Percentiles rank a stretch among this genome's conserved stretches.
These are phyloP conservation scores for Aplysina aerophoba DNA, from an alignment of 37 sponge, comb jelly and placozoan species.

Conservation along the genomic window DNA sequence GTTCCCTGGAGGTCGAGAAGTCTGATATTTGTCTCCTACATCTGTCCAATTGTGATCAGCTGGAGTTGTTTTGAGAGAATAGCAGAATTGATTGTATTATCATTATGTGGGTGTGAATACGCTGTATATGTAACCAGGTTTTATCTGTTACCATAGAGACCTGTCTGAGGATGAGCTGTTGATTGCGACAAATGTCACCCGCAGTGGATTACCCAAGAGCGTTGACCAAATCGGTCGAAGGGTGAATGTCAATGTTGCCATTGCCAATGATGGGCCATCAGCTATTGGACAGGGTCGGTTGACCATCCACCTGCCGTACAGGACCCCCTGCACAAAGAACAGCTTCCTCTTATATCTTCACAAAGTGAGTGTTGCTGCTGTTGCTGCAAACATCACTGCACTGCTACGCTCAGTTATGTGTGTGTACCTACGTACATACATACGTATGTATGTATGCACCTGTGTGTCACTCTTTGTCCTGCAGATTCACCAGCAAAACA, in stretches of 20 bases:
- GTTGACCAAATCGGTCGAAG: background rate
- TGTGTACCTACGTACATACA: background rate
- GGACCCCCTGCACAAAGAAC: slow-evolving; percentile 26
- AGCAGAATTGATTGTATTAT: no score
- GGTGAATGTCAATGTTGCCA: background rate
- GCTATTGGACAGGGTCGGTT: background rate
- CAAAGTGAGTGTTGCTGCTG: background rate
- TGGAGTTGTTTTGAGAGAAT: no score
- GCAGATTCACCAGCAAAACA: no score
- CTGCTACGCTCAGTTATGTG: background rate
- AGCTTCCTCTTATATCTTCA: background rate
- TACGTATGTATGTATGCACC: background rate
- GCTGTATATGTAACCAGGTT: no score
- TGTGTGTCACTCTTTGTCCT: no score
- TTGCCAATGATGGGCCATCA: slow-evolving; percentile 23
- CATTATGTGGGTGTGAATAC: no score
- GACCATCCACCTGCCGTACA: background rate
- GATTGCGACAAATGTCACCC: background rate
- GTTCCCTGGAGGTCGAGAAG: no score
- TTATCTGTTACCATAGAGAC: no score
- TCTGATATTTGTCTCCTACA: no score
- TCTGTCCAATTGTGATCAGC: no score
- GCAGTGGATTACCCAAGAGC: background rate
- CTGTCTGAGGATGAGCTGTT: slow-evolving; percentile 5
- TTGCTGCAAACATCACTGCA: no score